These are phyloP conservation scores for Metridium senile DNA, from an alignment of 92 coral and sea anemone genomes.

Conservation along the genomic window DNA sequence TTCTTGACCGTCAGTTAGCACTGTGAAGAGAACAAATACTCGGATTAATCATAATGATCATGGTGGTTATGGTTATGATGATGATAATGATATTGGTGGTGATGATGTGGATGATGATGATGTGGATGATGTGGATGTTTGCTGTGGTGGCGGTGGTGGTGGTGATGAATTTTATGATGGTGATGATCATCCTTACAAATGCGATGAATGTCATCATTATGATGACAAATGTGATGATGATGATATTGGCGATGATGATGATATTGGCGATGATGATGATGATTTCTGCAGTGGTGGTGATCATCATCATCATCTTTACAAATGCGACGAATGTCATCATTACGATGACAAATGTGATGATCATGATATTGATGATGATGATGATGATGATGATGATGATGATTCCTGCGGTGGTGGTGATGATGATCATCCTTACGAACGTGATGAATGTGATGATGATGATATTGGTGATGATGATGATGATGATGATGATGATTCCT, in stretches of 20 bases:
- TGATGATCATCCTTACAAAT: not conserved
- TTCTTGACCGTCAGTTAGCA: conserved; percentile 6
- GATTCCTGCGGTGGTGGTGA: not conserved
- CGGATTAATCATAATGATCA: not conserved
- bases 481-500: not conserved
- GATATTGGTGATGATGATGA: not conserved
- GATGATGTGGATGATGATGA: not conserved
- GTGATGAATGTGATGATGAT: not conserved
- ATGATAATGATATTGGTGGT: not conserved
- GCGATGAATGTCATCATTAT: too few relatives aligned
- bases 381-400: not conserved
- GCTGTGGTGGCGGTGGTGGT: not conserved
- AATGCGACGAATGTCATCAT: not conserved
- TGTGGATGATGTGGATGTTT: not conserved
- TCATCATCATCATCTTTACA: not conserved
- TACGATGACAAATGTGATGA: not conserved
- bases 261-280: not conserved
- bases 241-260: not conserved
- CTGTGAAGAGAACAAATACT: not conserved
- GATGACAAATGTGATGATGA: not conserved
- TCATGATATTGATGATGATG: not conserved
- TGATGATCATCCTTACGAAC: not conserved
- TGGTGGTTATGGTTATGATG: not conserved
- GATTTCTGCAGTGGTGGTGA: not conserved
- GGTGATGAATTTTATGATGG: not conserved